Conservation (phyloP, 1,140 invertebrate species). For the Drosophila serrata region DNA sequence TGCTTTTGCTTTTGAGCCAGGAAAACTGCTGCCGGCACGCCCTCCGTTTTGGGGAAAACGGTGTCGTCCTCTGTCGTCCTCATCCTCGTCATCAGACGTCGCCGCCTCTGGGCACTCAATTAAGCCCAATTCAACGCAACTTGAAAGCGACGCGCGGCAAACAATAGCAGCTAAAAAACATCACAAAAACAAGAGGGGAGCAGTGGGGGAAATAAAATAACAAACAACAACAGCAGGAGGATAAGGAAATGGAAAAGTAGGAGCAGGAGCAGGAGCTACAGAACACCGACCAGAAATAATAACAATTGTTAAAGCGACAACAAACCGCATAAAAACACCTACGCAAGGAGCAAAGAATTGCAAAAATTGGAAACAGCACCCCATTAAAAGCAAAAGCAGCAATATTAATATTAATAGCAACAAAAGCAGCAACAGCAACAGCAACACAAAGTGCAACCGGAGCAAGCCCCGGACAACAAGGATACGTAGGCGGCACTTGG, state of each 20-base stretch:
- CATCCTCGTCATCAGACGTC: constrained; percentile 32
- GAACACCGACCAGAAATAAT: not conserved
- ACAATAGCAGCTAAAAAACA: constrained; percentile 18
- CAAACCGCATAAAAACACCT: not conserved
- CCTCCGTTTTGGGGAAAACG: constrained; percentile 16
- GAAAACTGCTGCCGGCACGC: constrained; percentile 12
- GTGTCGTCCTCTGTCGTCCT: constrained; percentile 31
- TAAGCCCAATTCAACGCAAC: constrained; percentile 74
- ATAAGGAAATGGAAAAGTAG: not conserved
- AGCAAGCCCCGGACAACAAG: not conserved
- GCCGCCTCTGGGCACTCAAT: constrained; percentile 74
- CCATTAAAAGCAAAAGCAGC: not conserved
- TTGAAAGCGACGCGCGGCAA: constrained; percentile 57
- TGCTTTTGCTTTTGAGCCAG: constrained; percentile 3
- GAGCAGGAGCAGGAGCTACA: not conserved
- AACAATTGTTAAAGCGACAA: constrained; percentile 3
- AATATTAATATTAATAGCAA: too few relatives aligned
- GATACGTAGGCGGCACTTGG: not conserved
- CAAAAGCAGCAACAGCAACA: not conserved
- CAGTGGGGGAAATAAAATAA: not conserved
- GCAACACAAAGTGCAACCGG: not conserved
- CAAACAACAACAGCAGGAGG: not conserved
- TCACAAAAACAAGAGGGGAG: constrained; percentile 8
- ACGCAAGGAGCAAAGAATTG: not conserved
- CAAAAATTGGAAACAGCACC: not conserved